Base-by-base conservation (phyloP, 1,140 invertebrate genomes). In the Myzus persicae region DNA sequence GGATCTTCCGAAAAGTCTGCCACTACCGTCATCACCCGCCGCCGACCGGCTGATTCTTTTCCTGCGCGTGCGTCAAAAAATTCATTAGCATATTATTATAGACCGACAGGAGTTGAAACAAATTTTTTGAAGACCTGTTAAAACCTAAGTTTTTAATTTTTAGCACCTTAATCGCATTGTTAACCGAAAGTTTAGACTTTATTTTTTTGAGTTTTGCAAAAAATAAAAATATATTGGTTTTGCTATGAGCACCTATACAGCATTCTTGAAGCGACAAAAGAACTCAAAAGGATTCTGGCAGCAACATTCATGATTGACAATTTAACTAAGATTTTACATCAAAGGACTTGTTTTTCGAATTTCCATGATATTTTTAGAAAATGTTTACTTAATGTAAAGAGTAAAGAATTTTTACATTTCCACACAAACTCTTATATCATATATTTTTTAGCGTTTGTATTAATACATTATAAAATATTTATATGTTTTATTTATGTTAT, bases 21-120 rank as follows among this genome's bases (percentile, higher is more conserved):
- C 88, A 90, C 88, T 22, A 54, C 46, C 36, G 88, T 90, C n/a
- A 54, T 90, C 36, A 90, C 88, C 36, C 88, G 48, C 48, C 88
- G 6, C 20, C 36, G 24, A 2, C 24, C 88, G 38, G 20, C 36
- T 1, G 44, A 54, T 54, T 90, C 88, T 31, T 90, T 54, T 26
- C 36, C 88, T 90, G 48, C 36, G 46, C 7, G 24, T n/a, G n/a
- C 24, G 9, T 24, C 38, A 42, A 26, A 0, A 24, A 84, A 84
- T 84, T 84, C 5, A 76, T 76, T n/a, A 18, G n/a, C 20, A 8
- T 54, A 59, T 31, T 59, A n/a, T n/a, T n/a, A n/a, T n/a, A n/a
- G n/a, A n/a, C n/a, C n/a, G 31, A 76, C 9, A 51, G 20, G 48
- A 51, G n/a, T 51, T 22, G 48, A 51, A 51, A 51, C 48, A 2